Conservation (phyloP, 2,797 vertebrate genomes). For the Acestrorhynchus altus region DNA sequence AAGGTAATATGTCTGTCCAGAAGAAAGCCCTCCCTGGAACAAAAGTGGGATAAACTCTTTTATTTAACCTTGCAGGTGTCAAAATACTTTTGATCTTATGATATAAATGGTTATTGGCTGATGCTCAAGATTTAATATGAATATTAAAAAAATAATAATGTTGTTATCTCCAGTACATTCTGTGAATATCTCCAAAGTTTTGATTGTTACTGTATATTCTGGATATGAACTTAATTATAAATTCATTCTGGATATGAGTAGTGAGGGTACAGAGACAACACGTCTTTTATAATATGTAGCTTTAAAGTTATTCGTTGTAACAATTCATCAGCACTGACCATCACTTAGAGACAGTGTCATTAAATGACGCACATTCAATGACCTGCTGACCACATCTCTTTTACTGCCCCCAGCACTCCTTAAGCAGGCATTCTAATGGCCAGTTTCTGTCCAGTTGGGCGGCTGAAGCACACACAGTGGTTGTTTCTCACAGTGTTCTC, state of each 20-base stretch:
- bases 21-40: too few species aligned
- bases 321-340: background rate
- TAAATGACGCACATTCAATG: background rate
- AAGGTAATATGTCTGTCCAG: too few species aligned
- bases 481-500: background rate
- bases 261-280: background rate
- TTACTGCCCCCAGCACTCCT: background rate
- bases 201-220: too few species aligned
- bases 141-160: too few species aligned
- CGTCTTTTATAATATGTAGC: background rate
- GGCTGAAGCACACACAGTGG: background rate
- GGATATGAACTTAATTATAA: slow-evolving; percentile 1
- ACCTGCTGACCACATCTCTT: background rate
- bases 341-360: background rate
- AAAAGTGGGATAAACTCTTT: too few species aligned
- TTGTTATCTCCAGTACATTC: too few species aligned
- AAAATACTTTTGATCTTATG: too few species aligned
- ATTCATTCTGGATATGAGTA: slow-evolving; percentile 11
- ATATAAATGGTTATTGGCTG: too few species aligned
- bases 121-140: too few species aligned
- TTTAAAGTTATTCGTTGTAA: background rate
- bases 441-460: background rate
- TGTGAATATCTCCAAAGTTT: too few species aligned
- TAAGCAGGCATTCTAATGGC: background rate
- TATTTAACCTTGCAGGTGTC: too few species aligned